Conservation (phyloP, 2,888 invertebrate genomes). For the Drosophila seclusa region DNA sequence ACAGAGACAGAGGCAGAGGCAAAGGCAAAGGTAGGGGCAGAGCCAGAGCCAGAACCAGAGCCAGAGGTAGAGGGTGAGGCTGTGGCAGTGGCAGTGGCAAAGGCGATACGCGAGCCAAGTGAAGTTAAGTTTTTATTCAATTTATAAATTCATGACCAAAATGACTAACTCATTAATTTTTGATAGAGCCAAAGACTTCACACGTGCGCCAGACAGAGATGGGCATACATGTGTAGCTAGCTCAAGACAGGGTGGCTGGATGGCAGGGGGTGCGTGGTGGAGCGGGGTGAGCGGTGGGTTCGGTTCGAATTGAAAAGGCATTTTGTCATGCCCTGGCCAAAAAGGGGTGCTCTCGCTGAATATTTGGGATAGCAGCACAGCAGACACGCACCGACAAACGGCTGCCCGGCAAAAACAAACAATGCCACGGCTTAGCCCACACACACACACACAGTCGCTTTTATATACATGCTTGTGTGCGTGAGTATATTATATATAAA, state of each 20-base stretch:
- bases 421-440: conserved; percentile 71
- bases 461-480: conserved; percentile 20
- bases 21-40: background rate
- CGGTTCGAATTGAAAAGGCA: conserved; percentile 51
- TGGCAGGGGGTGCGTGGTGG: background rate
- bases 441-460: conserved; percentile 31
- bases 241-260: conserved; percentile 3
- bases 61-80: conserved; percentile 61
- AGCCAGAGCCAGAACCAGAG: background rate
- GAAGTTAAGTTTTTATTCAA: conserved; percentile 77
- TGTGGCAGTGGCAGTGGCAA: conserved; percentile 4
- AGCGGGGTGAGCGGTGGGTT: background rate
- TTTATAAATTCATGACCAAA: conserved; percentile 78
- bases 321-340: conserved; percentile 32
- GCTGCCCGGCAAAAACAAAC: conserved; percentile 65
- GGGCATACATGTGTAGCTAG: conserved; percentile 15
- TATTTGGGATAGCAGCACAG: conserved; percentile 63
- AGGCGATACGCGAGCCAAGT: conserved; percentile 39
- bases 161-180: conserved; percentile 79
- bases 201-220: conserved; percentile 26
- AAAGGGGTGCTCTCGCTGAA: conserved; percentile 54
- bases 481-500: conserved; percentile 38
- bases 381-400: conserved; percentile 37
- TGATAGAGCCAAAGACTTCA: conserved; percentile 58
- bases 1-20: conserved; percentile 9